Conservation (phyloP, 2,888 invertebrate genomes). For the Stenchaetothrips biformis region DNA sequence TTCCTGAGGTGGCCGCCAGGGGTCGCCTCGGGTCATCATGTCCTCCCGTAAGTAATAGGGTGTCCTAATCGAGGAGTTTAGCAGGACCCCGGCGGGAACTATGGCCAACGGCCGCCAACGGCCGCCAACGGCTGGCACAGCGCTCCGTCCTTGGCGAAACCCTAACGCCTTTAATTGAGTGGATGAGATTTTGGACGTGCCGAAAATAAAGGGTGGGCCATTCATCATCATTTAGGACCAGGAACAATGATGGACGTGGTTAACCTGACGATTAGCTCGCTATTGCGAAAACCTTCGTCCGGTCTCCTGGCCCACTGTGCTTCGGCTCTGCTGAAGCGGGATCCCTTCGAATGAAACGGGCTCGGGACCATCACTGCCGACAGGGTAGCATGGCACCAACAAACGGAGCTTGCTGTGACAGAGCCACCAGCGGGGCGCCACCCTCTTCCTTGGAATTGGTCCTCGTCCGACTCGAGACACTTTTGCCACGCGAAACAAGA, state of each 20-base stretch:
- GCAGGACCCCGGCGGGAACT: background rate
- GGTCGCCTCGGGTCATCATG: conserved; percentile 17
- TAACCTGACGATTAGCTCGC: too few species aligned
- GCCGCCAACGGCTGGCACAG: background rate
- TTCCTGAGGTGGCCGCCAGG: background rate
- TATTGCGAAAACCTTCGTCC: too few species aligned
- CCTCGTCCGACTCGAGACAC: background rate
- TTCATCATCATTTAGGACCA: too few species aligned
- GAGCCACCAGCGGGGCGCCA: background rate
- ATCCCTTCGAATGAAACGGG: too few species aligned
- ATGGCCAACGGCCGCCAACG: background rate
- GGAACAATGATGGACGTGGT: too few species aligned
- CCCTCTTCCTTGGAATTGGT: background rate
- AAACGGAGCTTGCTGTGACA: background rate
- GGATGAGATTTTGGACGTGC: background rate
- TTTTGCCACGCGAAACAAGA: conserved; percentile 10
- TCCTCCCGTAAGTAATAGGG: conserved; percentile 13
- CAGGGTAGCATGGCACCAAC: too few species aligned
- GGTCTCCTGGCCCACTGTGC: too few species aligned
- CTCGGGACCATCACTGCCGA: too few species aligned
- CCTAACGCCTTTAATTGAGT: conserved; percentile 3
- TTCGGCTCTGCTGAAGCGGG: too few species aligned
- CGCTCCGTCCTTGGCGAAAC: background rate
- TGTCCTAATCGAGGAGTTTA: conserved; percentile 24
- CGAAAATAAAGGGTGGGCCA: too few species aligned